Conservation (phyloP, 2,113 vertebrate genomes). For the Tachycineta bicolor region DNA sequence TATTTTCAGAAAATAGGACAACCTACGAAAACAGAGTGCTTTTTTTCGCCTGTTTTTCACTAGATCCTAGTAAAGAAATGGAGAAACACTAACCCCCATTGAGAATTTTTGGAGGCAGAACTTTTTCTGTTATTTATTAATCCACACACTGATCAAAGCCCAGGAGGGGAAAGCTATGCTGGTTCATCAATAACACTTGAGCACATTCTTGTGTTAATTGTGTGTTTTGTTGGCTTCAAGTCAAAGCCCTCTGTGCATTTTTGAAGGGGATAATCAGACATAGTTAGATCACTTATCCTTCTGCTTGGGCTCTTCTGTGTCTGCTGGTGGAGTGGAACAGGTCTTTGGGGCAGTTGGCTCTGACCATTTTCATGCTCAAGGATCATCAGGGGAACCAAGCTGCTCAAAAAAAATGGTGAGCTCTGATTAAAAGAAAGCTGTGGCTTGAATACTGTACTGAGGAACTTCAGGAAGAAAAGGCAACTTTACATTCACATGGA, state of each 20-base stretch:
- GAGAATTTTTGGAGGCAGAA: conserved; percentile 26
- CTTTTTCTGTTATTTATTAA: not conserved
- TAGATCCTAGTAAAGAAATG: not conserved
- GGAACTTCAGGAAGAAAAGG: not conserved
- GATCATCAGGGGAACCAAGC: not conserved
- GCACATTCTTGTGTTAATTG: not conserved
- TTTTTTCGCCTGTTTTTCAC: not conserved
- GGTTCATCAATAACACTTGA: not conserved
- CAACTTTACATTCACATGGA: not conserved
- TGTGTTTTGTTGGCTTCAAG: not conserved
- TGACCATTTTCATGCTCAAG: not conserved
- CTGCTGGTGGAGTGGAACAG: not conserved
- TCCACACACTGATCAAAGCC: not conserved
- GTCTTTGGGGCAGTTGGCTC: not conserved
- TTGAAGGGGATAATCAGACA: not conserved
- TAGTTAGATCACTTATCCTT: not conserved
- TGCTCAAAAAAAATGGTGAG: not conserved
- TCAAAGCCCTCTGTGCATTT: not conserved
- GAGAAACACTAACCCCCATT: conserved; percentile 2
- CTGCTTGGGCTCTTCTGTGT: not conserved
- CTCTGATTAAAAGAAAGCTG: not conserved
- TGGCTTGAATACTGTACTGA: not conserved
- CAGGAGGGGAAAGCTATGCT: not conserved
- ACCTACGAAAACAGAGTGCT: not conserved
- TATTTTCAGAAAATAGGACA: conserved; percentile 64